phyloP scores from a whole-genome alignment of 2,888 invertebrate genomes.

The Atrina japonica region DNA sequence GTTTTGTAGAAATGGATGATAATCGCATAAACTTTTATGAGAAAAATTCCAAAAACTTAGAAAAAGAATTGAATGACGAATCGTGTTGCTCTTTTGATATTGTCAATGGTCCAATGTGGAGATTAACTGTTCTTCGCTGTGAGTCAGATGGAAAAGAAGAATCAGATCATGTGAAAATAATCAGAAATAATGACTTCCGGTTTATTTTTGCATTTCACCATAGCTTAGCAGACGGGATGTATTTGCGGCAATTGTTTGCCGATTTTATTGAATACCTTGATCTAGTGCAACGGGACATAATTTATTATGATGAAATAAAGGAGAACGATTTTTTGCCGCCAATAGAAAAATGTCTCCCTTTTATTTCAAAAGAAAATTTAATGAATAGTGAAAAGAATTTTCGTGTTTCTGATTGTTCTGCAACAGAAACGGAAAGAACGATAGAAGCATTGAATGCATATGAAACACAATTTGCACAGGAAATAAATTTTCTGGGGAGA shows the following conservation, averaged over 20 bases:
- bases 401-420: background rate
- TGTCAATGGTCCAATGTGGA: slow-evolving; percentile 29
- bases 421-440: background rate
- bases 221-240: slow-evolving; percentile 29
- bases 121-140: slow-evolving; percentile 7
- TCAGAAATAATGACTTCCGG: background rate
- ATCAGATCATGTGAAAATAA: background rate
- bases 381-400: slow-evolving; percentile 3
- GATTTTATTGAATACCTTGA: slow-evolving; percentile 37
- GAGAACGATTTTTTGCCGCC: slow-evolving; percentile 21
- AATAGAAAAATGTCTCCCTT: slow-evolving; percentile 25
- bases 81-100: slow-evolving; percentile 9
- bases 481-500: slow-evolving; percentile 10
- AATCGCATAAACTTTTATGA: slow-evolving; percentile 4
- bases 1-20: slow-evolving; percentile 29
- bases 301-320: slow-evolving; percentile 4
- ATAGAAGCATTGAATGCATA: slow-evolving; percentile 20
- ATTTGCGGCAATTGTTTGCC: slow-evolving; percentile 21
- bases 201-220: slow-evolving; percentile 34
- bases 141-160: too few species aligned
- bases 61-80: slow-evolving; percentile 21
- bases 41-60: background rate
- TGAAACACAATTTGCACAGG: slow-evolving; percentile 2
- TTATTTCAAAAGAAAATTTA: background rate
- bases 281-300: slow-evolving; percentile 16